Evolutionary conservation across 1,140 invertebrate genomes (phyloP), one percentile per base, ranked within the genome.

Genomic region (Drosophila quadrilineata): DNA sequence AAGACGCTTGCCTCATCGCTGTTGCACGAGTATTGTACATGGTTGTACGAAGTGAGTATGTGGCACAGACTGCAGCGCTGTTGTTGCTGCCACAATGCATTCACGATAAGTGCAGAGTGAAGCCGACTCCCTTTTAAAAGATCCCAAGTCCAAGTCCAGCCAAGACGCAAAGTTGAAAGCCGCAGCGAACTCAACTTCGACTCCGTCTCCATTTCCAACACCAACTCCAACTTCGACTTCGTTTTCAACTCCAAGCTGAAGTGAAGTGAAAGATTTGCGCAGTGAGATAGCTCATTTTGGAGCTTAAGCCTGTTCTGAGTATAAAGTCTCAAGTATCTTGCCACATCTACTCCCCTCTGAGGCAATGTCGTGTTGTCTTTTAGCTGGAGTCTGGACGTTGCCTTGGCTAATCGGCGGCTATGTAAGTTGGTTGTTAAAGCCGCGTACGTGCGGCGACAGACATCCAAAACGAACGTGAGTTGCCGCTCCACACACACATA

Each of bases 331-430:
- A 16, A 40, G 24, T n/a, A n/a, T n/a, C n/a, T n/a, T n/a, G n/a
- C n/a, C n/a, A n/a, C n/a, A n/a, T n/a, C n/a, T n/a, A n/a, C n/a
- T n/a, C n/a, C n/a, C n/a, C n/a, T n/a, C n/a, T n/a, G n/a, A n/a
- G n/a, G n/a, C n/a, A n/a, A n/a, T n/a, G n/a, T n/a, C n/a, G n/a
- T 36, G 21, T 24, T 35, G 14, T 4, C 22, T 31, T 2, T 3
- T 6, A 10, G 21, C 41, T 31, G 17, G 66, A 36, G 58, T 56
- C 58, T 71, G 63, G 63, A 65, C 71, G 40, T 64, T 77, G 64
- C 74, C 79, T 79, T 84, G 79, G 79, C 79, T 85, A 85, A 85
- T 85, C 79, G 79, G 79, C 79, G 79, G 79, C 79, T 79, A 84
- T 84, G 79, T 84, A 85, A 85, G 79, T 79, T 71, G 79, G 60